Conservation (phyloP, 2,797 vertebrate genomes). For the Morus bassanus region DNA sequence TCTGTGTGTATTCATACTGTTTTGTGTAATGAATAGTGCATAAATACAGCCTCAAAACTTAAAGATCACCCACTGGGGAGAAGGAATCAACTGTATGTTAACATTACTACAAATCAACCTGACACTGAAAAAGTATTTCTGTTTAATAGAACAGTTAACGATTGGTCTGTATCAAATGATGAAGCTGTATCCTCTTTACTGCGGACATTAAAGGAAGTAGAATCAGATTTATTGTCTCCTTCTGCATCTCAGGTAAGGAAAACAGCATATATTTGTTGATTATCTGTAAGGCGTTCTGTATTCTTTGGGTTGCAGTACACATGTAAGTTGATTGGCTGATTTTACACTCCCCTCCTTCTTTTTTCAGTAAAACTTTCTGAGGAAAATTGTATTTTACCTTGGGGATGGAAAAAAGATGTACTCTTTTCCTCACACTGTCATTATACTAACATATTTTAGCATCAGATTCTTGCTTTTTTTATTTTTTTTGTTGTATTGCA, state of each 20-base stretch:
- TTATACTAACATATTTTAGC: background rate
- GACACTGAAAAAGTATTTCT: background rate
- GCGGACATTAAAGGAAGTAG: slow-evolving; percentile 60
- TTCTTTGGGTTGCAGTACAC: background rate
- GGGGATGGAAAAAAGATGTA: background rate
- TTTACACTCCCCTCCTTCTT: background rate
- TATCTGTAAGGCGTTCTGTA: background rate
- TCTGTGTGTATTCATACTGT: background rate
- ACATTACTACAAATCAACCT: background rate
- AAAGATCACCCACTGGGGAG: background rate
- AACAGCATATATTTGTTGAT: background rate
- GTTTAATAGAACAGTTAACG: slow-evolving; percentile 53
- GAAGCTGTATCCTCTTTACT: slow-evolving; percentile 66
- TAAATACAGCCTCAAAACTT: background rate
- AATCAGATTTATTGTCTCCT: slow-evolving; percentile 55
- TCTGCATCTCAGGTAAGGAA: slow-evolving; percentile 55
- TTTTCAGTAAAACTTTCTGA: background rate
- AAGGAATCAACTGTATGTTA: background rate
- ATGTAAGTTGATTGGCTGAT: background rate
- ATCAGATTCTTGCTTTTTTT: background rate
- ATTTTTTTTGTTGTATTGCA: background rate
- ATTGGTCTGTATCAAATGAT: slow-evolving; percentile 64
- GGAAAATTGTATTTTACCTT: background rate
- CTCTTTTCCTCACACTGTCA: background rate
- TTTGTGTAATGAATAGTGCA: background rate